phyloP scores from a whole-genome alignment of 1,140 invertebrate genomes.

The Drosophila tsacasi region DNA sequence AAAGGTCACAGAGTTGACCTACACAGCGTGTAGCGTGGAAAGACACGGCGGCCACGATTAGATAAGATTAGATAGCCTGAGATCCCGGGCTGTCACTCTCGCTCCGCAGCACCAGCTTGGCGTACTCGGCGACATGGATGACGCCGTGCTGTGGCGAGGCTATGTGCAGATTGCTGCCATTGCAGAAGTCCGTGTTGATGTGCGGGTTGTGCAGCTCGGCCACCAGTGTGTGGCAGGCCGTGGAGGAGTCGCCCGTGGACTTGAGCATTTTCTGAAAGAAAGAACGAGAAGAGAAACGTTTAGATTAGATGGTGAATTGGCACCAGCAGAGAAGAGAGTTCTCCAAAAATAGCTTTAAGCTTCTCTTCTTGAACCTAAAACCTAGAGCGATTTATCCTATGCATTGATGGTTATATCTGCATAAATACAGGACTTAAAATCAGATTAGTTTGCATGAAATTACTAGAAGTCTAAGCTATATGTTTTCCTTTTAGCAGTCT shows the following conservation, averaged over 20 bases:
- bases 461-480: no score
- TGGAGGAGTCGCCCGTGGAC: constrained; percentile 88
- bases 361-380: no score
- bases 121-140: constrained; percentile 86
- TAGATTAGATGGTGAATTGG: no score
- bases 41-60: constrained; percentile 20
- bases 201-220: constrained; percentile 87
- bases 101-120: constrained; percentile 57
- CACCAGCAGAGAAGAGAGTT: no score
- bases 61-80: constrained; percentile 37
- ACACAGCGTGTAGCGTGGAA: constrained; percentile 17
- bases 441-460: no score
- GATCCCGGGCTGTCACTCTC: background rate
- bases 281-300: background rate
- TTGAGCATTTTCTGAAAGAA: constrained; percentile 68
- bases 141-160: constrained; percentile 85
- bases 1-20: constrained; percentile 39
- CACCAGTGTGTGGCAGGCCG: constrained; percentile 87
- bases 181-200: constrained; percentile 86
- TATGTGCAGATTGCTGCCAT: constrained; percentile 86
- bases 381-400: no score
- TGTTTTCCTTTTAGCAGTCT: background rate
- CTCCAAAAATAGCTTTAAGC: no score
- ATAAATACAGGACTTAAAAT: no score
- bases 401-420: no score